phyloP scores from a whole-genome alignment of 2,797 vertebrate species.

The Serranus cabrilla region DNA sequence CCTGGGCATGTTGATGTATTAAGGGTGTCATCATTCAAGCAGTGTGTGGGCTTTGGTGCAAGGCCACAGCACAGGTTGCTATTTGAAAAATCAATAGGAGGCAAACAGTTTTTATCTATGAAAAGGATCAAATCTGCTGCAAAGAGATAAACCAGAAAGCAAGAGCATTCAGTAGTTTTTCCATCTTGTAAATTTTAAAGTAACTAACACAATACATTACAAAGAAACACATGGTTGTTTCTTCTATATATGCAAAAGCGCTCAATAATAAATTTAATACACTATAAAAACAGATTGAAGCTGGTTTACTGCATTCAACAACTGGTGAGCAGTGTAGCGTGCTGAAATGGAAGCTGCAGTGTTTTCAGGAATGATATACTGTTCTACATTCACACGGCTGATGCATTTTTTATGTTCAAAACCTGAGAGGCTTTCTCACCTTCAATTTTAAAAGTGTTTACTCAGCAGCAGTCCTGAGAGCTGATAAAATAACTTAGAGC shows the following conservation, averaged over 20 bases:
- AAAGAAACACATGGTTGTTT: constrained; percentile 8
- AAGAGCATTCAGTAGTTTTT: not conserved
- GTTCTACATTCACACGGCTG: constrained; percentile 67
- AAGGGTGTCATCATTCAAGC: constrained; percentile 65
- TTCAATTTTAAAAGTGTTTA: constrained; percentile 86
- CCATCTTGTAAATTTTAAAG: constrained; percentile 13
- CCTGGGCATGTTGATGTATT: constrained; percentile 58
- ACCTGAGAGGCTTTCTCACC: constrained; percentile 82
- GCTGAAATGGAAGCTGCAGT: constrained; percentile 46
- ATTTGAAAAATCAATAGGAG: constrained; percentile 73
- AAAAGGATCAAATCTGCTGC: constrained; percentile 52
- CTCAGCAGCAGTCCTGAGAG: constrained; percentile 80
- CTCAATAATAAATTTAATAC: constrained; percentile 45
- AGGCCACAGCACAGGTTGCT: constrained; percentile 61
- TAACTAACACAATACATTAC: constrained; percentile 39
- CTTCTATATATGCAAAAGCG: constrained; percentile 35
- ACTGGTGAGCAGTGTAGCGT: constrained; percentile 12
- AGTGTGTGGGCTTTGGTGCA: constrained; percentile 66
- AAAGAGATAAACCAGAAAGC: constrained; percentile 12
- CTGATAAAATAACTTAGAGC: constrained; percentile 77
- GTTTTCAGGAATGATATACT: constrained; percentile 72
- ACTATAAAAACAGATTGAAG: constrained; percentile 34
- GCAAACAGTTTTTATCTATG: constrained; percentile 44
- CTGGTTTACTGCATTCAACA: constrained; percentile 33
- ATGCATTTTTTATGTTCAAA: constrained; percentile 85